Conservation (phyloP, 2,888 invertebrate species). For the Polietes domitor region DNA sequence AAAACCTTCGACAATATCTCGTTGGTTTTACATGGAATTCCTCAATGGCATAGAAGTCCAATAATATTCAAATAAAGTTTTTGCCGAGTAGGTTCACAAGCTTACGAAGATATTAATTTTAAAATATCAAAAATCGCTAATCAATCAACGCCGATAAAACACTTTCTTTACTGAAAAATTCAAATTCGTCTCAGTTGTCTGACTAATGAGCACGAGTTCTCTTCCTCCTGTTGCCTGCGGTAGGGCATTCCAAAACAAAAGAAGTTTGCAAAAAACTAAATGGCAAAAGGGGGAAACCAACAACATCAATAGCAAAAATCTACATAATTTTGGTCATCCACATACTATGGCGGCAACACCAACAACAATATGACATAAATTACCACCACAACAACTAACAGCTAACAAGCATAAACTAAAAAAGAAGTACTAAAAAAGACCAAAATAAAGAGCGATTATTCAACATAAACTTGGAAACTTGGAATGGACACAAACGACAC, state of each 20-base stretch:
- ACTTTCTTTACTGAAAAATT: too few species aligned
- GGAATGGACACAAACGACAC: slow-evolving; percentile 25
- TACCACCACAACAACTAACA: slow-evolving; percentile 30
- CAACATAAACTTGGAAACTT: slow-evolving; percentile 55
- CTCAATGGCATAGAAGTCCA: too few species aligned
- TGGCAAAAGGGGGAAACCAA: slow-evolving; percentile 34
- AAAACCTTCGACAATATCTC: too few species aligned
- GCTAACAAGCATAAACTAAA: slow-evolving; percentile 4
- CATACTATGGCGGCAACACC: slow-evolving; percentile 32
- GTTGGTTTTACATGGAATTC: too few species aligned
- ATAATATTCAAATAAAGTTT: too few species aligned
- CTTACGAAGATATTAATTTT: too few species aligned
- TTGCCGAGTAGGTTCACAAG: too few species aligned
- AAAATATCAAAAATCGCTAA: too few species aligned
- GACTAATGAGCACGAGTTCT: too few species aligned
- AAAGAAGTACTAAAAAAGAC: slow-evolving; percentile 18
- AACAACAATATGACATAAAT: slow-evolving; percentile 56
- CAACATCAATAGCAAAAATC: slow-evolving; percentile 23
- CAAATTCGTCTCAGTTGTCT: too few species aligned
- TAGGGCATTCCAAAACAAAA: slow-evolving; percentile 32
- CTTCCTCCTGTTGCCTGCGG: neutral
- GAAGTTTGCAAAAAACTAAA: slow-evolving; percentile 9
- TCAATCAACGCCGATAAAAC: too few species aligned
- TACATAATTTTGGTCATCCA: slow-evolving; percentile 49
- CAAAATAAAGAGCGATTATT: slow-evolving; percentile 57